phyloP scores from a whole-genome alignment of 2,888 invertebrate species.

The Tachina fera region DNA sequence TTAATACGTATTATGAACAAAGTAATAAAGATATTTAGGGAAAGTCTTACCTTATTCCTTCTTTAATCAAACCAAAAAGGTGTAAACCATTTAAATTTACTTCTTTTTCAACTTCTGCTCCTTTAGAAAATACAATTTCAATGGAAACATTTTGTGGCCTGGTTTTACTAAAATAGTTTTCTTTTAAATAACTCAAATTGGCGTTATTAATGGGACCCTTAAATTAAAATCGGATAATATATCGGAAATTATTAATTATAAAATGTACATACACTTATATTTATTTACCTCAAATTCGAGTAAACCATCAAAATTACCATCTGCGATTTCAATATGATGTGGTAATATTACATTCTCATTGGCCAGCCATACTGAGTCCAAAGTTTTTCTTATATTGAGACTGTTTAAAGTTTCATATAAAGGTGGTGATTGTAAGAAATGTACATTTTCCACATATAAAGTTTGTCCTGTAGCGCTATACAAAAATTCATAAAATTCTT shows the following conservation, averaged over 20 bases:
- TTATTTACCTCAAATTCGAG: constrained; percentile 77
- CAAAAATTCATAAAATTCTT: constrained; percentile 74
- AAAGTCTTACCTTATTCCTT: constrained; percentile 77
- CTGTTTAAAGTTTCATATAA: constrained; percentile 82
- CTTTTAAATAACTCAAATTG: constrained; percentile 82
- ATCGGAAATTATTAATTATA: background rate
- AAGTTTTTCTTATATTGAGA: constrained; percentile 78
- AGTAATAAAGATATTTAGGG: background rate
- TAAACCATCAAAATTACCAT: constrained; percentile 77
- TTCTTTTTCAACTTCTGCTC: constrained; percentile 80
- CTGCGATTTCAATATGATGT: constrained; percentile 74
- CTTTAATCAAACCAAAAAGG: constrained; percentile 78
- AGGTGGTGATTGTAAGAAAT: constrained; percentile 82
- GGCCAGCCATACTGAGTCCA: constrained; percentile 83
- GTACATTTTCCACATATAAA: constrained; percentile 82
- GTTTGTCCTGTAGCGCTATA: constrained; percentile 69
- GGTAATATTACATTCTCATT: constrained; percentile 79
- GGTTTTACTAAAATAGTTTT: constrained; percentile 84
- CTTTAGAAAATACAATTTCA: constrained; percentile 82
- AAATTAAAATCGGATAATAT: background rate
- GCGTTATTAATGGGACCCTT: constrained; percentile 84
- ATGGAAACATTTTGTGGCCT: constrained; percentile 83
- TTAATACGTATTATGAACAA: no score
- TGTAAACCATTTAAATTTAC: constrained; percentile 77
- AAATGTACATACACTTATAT: background rate